These are phyloP conservation scores for Hystrix cristata DNA, from an alignment of 2,113 vertebrate species.

Conservation along the genomic window DNA sequence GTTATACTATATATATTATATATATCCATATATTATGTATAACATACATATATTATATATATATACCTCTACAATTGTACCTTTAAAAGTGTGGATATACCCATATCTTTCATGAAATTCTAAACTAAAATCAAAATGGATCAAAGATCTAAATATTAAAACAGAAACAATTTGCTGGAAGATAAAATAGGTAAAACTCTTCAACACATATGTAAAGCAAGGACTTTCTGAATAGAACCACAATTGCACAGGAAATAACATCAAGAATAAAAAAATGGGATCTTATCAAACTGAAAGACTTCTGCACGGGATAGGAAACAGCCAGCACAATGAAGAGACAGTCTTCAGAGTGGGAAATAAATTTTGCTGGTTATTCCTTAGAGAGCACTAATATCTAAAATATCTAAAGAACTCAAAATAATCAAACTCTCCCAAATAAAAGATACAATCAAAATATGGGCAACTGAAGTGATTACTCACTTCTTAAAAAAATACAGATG, in stretches of 20 bases:
- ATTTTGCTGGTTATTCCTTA: background rate
- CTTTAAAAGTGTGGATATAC: background rate
- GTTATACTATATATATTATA: too few species aligned
- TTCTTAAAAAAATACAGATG: background rate
- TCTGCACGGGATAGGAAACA: background rate
- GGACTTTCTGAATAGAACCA: background rate
- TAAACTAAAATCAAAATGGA: background rate
- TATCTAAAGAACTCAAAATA: background rate
- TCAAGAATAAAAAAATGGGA: background rate
- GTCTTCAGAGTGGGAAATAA: background rate
- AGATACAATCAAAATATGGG: background rate
- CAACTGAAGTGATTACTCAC: too few species aligned
- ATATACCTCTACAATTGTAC: background rate
- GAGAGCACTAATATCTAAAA: background rate
- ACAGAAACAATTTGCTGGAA: background rate
- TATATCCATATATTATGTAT: background rate
- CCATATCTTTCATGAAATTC: background rate
- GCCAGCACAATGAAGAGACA: background rate
- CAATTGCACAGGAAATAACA: background rate
- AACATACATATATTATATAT: background rate
- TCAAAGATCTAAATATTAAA: background rate
- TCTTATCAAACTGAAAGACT: background rate
- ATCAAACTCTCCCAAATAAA: background rate
- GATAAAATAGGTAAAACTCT: background rate
- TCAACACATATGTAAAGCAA: background rate